A percentile compares a stretch with the other conserved stretches of the same genome.
Evolutionary conservation across 37 sponge, comb jelly and placozoan species (phyloP).

Genomic region (Chondrosia reniformis): DNA sequence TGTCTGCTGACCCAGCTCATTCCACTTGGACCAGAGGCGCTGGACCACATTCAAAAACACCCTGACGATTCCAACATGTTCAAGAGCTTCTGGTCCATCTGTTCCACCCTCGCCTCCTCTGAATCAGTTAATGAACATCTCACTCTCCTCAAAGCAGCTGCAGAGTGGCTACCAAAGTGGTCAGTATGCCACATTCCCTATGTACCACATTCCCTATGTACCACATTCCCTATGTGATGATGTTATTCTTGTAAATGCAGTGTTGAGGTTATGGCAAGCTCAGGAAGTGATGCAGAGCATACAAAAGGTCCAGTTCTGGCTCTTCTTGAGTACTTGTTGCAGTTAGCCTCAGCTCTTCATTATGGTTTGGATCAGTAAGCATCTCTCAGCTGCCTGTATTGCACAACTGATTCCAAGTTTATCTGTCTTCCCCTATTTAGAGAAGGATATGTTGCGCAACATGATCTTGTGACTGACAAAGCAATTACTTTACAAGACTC

Average conservation of each 20-base stretch:
- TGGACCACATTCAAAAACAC: conserved; percentile 10
- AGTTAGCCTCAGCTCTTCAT: conserved; percentile 2
- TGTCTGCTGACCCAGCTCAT: conserved; percentile 44
- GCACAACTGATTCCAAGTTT: too few relatives aligned
- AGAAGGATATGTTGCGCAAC: conserved; percentile 4
- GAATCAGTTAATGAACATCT: conserved; percentile 50
- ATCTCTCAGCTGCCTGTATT: not conserved
- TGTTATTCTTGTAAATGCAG: not conserved
- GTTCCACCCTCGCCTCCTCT: conserved; percentile 45
- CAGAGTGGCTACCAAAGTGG: conserved; percentile 50
- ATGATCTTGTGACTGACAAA: conserved; percentile 13
- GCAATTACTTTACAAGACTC: conserved; percentile 26
- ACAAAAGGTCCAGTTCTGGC: not conserved
- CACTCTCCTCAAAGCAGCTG: conserved; percentile 36
- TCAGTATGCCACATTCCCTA: too few relatives aligned
- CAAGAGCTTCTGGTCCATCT: conserved; percentile 38
- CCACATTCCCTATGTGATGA: too few relatives aligned
- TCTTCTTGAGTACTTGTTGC: conserved; percentile 1
- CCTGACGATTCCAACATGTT: conserved; percentile 15
- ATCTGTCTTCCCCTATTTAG: not conserved
- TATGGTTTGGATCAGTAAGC: conserved; percentile 14
- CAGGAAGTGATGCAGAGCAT: not conserved
- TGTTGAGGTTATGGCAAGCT: conserved; percentile 6
- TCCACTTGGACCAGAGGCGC: conserved; percentile 36
- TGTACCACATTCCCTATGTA: too few relatives aligned